Evolutionary conservation across 1,140 invertebrate genomes (phyloP).

Genomic region (Leucophenga varia): DNA sequence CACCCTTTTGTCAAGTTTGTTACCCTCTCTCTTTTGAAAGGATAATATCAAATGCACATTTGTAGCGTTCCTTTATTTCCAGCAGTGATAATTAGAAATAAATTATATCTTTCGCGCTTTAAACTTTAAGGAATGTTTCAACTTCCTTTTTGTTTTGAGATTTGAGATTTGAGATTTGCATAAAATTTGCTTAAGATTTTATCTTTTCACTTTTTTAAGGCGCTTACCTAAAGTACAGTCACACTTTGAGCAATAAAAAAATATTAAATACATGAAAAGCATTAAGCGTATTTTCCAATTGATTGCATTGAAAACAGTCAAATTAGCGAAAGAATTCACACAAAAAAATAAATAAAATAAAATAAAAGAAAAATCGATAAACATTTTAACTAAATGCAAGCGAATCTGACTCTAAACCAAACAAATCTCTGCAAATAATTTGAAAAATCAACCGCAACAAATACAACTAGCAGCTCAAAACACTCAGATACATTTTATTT

Average conservation of each 20-base stretch:
- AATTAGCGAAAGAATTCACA: constrained; percentile 23
- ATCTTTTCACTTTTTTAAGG: no score
- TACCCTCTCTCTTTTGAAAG: no score
- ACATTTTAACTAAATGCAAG: no score
- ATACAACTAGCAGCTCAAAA: constrained; percentile 5
- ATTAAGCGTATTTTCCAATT: constrained; percentile 53
- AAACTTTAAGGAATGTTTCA: constrained; percentile 2
- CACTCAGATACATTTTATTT: background rate
- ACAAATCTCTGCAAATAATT: background rate
- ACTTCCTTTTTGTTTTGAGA: constrained; percentile 22
- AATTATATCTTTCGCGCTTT: no score
- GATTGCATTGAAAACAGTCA: no score
- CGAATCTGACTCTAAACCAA: no score
- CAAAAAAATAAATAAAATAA: constrained; percentile 10
- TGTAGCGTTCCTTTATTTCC: no score
- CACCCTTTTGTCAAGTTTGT: constrained; percentile 14
- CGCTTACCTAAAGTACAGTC: no score
- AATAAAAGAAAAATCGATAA: background rate
- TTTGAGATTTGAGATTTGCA: constrained; percentile 34
- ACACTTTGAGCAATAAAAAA: no score
- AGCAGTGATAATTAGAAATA: constrained; percentile 13
- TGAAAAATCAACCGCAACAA: constrained; percentile 16
- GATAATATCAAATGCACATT: no score
- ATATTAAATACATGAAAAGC: constrained; percentile 40
- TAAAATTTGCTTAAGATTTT: constrained; percentile 1